Conservation (phyloP, 2,113 vertebrate genomes). For the Acrocephalus kingi region DNA sequence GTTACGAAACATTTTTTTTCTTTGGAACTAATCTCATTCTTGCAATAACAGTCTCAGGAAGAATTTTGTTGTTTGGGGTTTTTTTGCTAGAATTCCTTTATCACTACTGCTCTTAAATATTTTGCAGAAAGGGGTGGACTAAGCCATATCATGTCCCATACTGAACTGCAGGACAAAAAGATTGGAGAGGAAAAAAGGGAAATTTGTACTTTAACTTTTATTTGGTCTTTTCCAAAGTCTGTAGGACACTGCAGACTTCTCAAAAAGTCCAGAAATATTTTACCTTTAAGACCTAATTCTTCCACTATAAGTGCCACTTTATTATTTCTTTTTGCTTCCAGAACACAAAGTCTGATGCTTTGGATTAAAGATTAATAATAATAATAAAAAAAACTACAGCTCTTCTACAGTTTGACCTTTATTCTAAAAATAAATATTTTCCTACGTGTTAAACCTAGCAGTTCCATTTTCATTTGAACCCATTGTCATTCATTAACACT, state of each 20-base stretch:
- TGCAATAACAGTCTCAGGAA: background rate
- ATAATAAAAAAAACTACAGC: background rate
- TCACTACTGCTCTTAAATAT: background rate
- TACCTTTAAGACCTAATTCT: background rate
- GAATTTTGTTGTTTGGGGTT: background rate
- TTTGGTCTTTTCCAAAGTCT: background rate
- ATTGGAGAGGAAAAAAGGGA: rapidly evolving
- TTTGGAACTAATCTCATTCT: background rate
- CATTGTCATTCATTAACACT: background rate
- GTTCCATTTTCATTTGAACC: background rate
- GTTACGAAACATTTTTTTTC: background rate
- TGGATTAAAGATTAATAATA: background rate
- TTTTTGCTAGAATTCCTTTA: background rate
- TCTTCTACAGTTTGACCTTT: background rate
- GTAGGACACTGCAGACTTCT: background rate
- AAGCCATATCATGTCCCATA: background rate
- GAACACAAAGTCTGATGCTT: background rate
- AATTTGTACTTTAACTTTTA: background rate
- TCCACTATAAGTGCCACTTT: background rate
- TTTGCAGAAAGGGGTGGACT: background rate
- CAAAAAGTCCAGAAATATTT: background rate
- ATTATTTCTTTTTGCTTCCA: background rate
- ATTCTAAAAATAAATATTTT: background rate
- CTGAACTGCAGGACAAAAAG: background rate
- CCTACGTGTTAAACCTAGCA: background rate